A percentile compares a stretch with the other conserved stretches of the same genome.
These are phyloP conservation scores for Chanos chanos DNA, from an alignment of 2,797 vertebrate species.

Conservation along the genomic window DNA sequence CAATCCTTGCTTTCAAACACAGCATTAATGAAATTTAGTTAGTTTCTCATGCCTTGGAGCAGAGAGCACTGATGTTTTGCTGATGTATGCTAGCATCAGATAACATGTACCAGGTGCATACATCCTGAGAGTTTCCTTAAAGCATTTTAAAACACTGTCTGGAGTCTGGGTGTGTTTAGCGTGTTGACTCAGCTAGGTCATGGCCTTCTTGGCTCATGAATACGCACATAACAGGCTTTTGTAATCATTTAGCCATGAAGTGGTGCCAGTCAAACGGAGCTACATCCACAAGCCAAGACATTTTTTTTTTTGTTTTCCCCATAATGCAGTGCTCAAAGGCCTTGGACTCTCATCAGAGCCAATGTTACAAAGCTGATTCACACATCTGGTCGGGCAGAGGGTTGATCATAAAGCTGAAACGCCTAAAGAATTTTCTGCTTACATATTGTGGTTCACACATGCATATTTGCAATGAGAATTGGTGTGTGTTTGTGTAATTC, in stretches of 20 bases:
- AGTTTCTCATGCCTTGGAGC: background rate
- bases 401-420: constrained; percentile 41
- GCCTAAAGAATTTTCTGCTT: constrained; percentile 24
- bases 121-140: constrained; percentile 33
- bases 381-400: constrained; percentile 61
- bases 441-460: constrained; percentile 12
- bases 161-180: constrained; percentile 54
- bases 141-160: constrained; percentile 27
- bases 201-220: constrained; percentile 59
- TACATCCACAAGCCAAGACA: constrained; percentile 60
- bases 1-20: too few species aligned
- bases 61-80: constrained; percentile 4
- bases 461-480: background rate
- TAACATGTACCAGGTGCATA: constrained; percentile 35
- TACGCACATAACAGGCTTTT: constrained; percentile 65
- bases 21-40: too few species aligned
- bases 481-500: background rate
- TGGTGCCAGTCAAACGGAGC: constrained; percentile 71
- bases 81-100: constrained; percentile 11
- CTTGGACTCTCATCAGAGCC: constrained; percentile 61
- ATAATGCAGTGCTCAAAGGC: constrained; percentile 56
- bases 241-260: constrained; percentile 74
- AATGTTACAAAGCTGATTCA: constrained; percentile 62
- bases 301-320: constrained; percentile 62
- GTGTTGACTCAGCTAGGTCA: constrained; percentile 66